Evolutionary conservation across 1,140 invertebrate species (phyloP).

Genomic region (Heliothis virescens): DNA sequence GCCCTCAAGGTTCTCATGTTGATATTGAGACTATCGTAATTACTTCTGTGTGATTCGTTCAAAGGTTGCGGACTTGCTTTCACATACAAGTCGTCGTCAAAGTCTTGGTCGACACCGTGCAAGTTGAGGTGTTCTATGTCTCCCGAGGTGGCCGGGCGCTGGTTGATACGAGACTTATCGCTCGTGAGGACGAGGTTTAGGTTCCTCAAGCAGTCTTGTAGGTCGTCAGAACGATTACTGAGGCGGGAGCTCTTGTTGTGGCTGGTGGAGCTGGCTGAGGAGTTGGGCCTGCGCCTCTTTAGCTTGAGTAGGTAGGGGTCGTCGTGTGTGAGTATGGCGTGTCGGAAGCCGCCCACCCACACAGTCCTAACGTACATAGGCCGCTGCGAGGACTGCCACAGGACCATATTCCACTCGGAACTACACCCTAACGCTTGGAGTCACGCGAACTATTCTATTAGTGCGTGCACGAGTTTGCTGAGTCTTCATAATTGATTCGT

Average conservation of each 20-base stretch:
- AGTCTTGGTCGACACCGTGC: conserved; percentile 64
- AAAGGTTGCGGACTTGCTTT: conserved; percentile 68
- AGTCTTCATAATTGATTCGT: conserved; percentile 71
- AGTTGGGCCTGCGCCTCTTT: conserved; percentile 69
- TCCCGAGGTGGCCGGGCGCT: conserved; percentile 49
- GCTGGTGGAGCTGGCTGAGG: conserved; percentile 64
- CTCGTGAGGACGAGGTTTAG: conserved; percentile 71
- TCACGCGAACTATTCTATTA: conserved; percentile 60
- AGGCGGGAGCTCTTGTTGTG: conserved; percentile 57
- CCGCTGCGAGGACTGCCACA: conserved; percentile 90
- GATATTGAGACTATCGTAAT: conserved; percentile 51
- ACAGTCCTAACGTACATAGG: conserved; percentile 90
- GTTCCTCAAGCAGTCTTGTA: conserved; percentile 67
- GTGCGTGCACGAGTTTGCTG: conserved; percentile 63
- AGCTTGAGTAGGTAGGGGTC: conserved; percentile 85
- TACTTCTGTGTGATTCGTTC: conserved; percentile 54
- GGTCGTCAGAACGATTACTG: conserved; percentile 58
- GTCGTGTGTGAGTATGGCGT: conserved; percentile 89
- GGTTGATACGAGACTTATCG: conserved; percentile 56
- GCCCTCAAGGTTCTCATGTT: conserved; percentile 73
- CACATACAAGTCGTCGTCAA: conserved; percentile 67
- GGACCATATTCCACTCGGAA: conserved; percentile 73
- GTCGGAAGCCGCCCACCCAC: conserved; percentile 90
- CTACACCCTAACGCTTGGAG: conserved; percentile 54
- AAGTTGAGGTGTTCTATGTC: conserved; percentile 72